phyloP scores from a whole-genome alignment of 2,888 invertebrate species.

The Dolichomitus sp. region DNA sequence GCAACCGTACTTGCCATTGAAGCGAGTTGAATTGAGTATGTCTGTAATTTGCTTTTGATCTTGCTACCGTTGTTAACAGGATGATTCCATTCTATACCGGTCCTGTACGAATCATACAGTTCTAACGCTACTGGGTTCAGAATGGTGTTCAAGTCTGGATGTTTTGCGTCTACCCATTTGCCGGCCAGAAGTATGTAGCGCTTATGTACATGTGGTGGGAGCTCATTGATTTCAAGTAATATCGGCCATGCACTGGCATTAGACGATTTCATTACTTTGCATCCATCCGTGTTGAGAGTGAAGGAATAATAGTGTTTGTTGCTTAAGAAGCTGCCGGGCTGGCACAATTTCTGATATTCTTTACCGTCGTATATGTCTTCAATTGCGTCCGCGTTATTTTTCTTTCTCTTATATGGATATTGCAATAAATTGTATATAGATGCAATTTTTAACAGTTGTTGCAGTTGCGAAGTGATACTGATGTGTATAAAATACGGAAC shows the following conservation, averaged over 20 bases:
- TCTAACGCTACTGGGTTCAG: too few species aligned
- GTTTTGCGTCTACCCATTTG: constrained; percentile 50
- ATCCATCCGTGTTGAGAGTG: constrained; percentile 51
- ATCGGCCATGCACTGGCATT: constrained; percentile 57
- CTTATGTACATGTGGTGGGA: constrained; percentile 50
- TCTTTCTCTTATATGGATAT: neutral
- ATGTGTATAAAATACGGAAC: neutral
- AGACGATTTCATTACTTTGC: constrained; percentile 42
- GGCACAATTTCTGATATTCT: constrained; percentile 35
- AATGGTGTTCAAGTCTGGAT: too few species aligned
- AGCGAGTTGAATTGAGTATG: constrained; percentile 19
- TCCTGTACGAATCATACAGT: too few species aligned
- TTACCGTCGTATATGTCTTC: constrained; percentile 60
- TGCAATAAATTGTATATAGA: neutral
- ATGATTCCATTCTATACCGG: constrained; percentile 28
- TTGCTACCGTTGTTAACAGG: constrained; percentile 8
- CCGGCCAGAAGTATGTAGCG: constrained; percentile 53
- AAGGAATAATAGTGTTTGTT: constrained; percentile 52
- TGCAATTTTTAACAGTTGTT: neutral
- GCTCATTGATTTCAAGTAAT: constrained; percentile 48
- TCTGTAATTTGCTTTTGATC: constrained; percentile 30
- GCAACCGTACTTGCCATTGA: constrained; percentile 46
- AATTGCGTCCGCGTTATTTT: constrained; percentile 19
- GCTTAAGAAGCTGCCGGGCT: constrained; percentile 39
- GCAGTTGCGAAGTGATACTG: neutral